Base-by-base conservation (phyloP, 1,140 invertebrate genomes). In the Drosophila athabasca region DNA sequence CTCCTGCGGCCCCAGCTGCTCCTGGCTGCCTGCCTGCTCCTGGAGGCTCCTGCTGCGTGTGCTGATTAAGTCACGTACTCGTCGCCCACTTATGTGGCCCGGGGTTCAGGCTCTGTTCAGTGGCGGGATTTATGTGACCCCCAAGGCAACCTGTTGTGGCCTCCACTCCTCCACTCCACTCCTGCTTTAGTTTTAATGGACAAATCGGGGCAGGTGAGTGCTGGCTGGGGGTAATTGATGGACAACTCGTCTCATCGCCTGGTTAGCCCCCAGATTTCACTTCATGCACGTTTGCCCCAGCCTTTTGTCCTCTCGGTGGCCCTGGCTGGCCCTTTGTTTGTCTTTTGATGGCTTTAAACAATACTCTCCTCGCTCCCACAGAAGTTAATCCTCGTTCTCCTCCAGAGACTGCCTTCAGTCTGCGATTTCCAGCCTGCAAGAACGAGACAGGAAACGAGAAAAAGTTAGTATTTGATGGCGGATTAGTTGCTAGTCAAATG, bases 1-100 rank as follows among this genome's bases (percentile, higher is more conserved):
- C 41, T n/a, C 59, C 57, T 53, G 46, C 52, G 48, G 49, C 31
- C 57, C 54, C 48, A 60, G 50, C 22, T 39, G 11, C 45, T 39
- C 19, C 41, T 43, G 43, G 17, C 22, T 48, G 69, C 11, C 35
- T 39, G 35, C 51, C 35, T 39, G 35, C 51, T 39, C 79, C 77
- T 45, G 69, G 8, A 11, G 11, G 35, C 51, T 39, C 79, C 77
- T 48, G 69, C 69, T 67, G 83, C 43, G 73, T 62, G 46, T 29
- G 49, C 70, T 88, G 82, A 88, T 82, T 82, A 82, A 76, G 79
- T 87, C 82, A 87, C 82, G 82, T 87, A 82, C 57, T 50, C 57
- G 35, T n/a, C 51, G 62, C 55, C 69, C 74, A 87, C 81, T 75
- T 76, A 65, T 62, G 50, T 72, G 62, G 26, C 46, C 49, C 39